These are phyloP conservation scores for Aramus guarauna DNA, from an alignment of 2,113 vertebrate species.

Conservation along the genomic window DNA sequence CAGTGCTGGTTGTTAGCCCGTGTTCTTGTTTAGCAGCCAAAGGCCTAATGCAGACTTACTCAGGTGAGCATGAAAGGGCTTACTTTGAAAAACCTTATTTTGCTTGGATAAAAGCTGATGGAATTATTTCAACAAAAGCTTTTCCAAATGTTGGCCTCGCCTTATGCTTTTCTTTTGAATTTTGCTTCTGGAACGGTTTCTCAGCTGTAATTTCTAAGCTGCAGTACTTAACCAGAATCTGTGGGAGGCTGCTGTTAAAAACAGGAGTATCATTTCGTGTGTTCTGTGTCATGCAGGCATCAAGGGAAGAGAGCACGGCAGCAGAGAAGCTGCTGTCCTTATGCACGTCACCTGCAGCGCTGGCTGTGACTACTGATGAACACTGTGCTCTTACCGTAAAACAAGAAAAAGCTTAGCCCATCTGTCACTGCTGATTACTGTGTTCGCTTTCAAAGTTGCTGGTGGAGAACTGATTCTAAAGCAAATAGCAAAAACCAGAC, in stretches of 20 bases:
- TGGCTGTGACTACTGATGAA: not conserved
- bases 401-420: not conserved
- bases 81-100: not conserved
- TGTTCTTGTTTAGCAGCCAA: not conserved
- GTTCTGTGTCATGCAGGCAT: not conserved
- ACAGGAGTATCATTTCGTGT: not conserved
- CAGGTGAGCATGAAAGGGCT: not conserved
- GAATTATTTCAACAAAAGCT: not conserved
- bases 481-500: not conserved
- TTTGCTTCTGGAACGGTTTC: not conserved
- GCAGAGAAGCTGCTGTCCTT: not conserved
- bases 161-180: not conserved
- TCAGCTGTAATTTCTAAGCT: not conserved
- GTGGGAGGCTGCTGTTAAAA: not conserved
- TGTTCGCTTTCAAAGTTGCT: not conserved
- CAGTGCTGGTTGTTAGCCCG: not conserved
- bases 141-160: not conserved
- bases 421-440: not conserved
- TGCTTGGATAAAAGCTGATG: not conserved
- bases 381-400: not conserved
- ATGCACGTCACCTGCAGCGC: not conserved
- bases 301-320: not conserved
- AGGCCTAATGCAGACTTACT: not conserved
- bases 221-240: not conserved
- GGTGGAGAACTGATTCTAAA: not conserved